phyloP scores from a whole-genome alignment of 2,888 invertebrate genomes.

The Harpagoxenus sublaevis region DNA sequence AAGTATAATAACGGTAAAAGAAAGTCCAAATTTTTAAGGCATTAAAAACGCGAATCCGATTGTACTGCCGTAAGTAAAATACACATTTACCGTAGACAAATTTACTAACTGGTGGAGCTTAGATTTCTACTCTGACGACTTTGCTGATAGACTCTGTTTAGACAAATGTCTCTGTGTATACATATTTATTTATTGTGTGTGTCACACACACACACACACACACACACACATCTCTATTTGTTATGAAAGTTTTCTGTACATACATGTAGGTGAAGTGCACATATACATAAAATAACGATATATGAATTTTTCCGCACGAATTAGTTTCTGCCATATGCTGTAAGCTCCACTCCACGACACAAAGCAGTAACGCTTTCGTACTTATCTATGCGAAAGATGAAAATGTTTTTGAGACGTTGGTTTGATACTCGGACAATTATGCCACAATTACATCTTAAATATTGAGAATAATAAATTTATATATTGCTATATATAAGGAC shows the following conservation, averaged over 20 bases:
- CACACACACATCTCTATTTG: constrained; percentile 48
- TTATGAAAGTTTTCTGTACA: constrained; percentile 44
- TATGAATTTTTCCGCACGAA: constrained; percentile 36
- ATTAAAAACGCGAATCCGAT: constrained; percentile 71
- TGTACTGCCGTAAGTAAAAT: constrained; percentile 78
- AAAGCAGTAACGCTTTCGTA: constrained; percentile 40
- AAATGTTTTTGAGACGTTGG: constrained; percentile 9
- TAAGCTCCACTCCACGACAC: constrained; percentile 25
- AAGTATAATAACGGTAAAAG: constrained; percentile 69
- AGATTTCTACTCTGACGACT: constrained; percentile 75
- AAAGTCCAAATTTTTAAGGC: constrained; percentile 70
- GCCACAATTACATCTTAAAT: not conserved
- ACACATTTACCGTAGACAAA: constrained; percentile 72
- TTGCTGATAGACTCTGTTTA: constrained; percentile 79
- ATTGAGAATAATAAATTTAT: constrained; percentile 22
- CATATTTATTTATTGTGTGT: constrained; percentile 68
- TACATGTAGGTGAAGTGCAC: constrained; percentile 19
- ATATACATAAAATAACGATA: constrained; percentile 12
- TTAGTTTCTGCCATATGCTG: constrained; percentile 35
- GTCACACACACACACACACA: too few relatives aligned
- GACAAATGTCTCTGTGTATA: constrained; percentile 64
- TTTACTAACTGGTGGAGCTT: constrained; percentile 76
- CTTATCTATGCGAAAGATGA: constrained; percentile 32
- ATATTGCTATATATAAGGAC: not conserved
- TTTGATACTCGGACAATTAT: constrained; percentile 11